phyloP scores from a whole-genome alignment of 92 coral and sea anemone genomes.

The Diadumene lineata region DNA sequence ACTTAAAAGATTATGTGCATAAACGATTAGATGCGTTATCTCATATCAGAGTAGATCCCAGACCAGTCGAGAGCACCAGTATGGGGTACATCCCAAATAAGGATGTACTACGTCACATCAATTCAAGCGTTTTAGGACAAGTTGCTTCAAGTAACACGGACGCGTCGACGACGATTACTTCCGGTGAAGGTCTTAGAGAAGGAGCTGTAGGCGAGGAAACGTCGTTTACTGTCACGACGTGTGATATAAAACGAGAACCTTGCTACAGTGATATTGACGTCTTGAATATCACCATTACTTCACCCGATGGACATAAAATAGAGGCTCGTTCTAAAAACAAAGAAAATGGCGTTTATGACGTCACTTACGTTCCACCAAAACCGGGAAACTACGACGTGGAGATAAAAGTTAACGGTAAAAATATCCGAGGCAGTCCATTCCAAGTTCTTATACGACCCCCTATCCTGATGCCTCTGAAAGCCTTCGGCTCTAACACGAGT shows the following conservation, averaged over 20 bases:
- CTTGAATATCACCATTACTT: constrained; percentile 44
- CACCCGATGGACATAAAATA: constrained; percentile 46
- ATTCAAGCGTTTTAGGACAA: constrained; percentile 63
- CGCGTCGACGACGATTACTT: constrained; percentile 56
- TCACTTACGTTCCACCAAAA: constrained; percentile 55
- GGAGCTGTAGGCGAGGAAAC: constrained; percentile 86
- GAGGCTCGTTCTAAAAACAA: constrained; percentile 36
- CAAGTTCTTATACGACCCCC: constrained; percentile 66
- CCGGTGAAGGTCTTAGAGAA: constrained; percentile 66
- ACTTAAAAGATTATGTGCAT: constrained; percentile 50
- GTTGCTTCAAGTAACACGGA: constrained; percentile 81
- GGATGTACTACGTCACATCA: constrained; percentile 60
- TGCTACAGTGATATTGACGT: constrained; percentile 74
- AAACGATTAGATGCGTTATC: constrained; percentile 60
- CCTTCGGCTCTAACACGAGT: constrained; percentile 72
- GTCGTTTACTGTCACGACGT: constrained; percentile 61
- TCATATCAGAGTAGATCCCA: constrained; percentile 54
- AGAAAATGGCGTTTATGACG: constrained; percentile 72
- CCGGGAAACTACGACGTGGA: constrained; percentile 60
- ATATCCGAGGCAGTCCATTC: constrained; percentile 76
- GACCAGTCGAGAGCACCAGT: constrained; percentile 72
- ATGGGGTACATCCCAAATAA: constrained; percentile 78
- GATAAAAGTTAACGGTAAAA: constrained; percentile 56
- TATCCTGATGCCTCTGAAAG: constrained; percentile 70
- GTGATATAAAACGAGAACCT: constrained; percentile 69